phyloP scores from a whole-genome alignment of 2,888 invertebrate genomes.

The Hymenopus coronatus region DNA sequence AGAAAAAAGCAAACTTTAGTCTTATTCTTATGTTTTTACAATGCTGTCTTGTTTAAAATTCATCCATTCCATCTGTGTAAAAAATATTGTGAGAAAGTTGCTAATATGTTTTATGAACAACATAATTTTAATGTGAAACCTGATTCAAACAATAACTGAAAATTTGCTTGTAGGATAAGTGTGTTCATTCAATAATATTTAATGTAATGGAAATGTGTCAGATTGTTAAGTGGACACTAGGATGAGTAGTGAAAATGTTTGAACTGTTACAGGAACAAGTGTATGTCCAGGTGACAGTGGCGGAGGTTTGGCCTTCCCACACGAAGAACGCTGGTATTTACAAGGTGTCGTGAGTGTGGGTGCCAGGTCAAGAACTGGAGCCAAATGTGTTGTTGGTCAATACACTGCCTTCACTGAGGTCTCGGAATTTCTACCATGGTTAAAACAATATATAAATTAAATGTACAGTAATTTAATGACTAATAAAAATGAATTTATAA shows the following conservation, averaged over 20 bases:
- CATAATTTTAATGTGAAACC: no score
- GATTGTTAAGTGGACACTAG: not conserved
- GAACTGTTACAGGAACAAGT: constrained; percentile 35
- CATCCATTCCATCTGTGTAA: no score
- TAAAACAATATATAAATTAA: not conserved
- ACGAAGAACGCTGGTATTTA: constrained; percentile 37
- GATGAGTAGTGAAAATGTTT: no score
- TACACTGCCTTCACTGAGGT: constrained; percentile 28
- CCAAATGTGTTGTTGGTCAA: constrained; percentile 24
- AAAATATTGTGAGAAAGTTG: not conserved
- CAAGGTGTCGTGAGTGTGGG: constrained; percentile 39
- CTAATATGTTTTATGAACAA: not conserved
- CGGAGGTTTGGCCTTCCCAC: constrained; percentile 38
- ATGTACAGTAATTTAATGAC: not conserved
- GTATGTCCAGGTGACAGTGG: constrained; percentile 40
- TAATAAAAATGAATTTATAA: no score
- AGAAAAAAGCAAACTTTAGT: no score
- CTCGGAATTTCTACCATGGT: constrained; percentile 20
- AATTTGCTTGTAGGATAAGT: not conserved
- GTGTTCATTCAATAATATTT: not conserved
- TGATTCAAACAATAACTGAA: not conserved
- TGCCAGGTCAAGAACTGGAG: not conserved
- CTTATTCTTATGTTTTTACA: no score
- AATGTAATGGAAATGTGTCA: not conserved
- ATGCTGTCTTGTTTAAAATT: no score